Conservation (phyloP, 2,888 invertebrate genomes). For the Temnothorax unifasciatus region DNA sequence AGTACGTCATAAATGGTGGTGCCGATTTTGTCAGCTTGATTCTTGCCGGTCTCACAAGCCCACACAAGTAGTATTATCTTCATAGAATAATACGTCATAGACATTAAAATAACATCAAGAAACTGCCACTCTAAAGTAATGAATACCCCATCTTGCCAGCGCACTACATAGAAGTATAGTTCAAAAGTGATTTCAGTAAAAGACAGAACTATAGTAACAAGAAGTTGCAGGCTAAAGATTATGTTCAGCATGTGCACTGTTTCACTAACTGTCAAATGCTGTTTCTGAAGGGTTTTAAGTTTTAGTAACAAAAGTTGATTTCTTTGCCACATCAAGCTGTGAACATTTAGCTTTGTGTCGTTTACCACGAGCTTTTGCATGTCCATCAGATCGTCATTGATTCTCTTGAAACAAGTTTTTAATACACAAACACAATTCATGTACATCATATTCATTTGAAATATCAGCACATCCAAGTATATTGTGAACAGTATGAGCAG, state of each 20-base stretch:
- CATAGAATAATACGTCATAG: background rate
- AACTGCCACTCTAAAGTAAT: background rate
- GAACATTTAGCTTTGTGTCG: background rate
- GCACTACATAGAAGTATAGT: background rate
- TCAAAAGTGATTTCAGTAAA: background rate
- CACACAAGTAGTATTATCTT: background rate
- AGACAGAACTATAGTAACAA: background rate
- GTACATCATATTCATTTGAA: background rate
- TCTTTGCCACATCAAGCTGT: background rate
- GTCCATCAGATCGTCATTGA: background rate
- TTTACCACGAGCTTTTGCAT: background rate
- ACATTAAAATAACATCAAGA: background rate
- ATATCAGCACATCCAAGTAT: background rate
- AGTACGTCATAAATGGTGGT: background rate
- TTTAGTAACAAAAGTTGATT: background rate
- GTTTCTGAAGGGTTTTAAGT: background rate
- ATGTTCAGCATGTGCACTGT: background rate
- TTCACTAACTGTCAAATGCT: background rate
- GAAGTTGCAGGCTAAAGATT: background rate
- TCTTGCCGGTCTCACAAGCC: background rate
- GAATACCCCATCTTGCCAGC: background rate
- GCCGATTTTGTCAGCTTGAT: background rate
- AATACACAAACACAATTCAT: background rate
- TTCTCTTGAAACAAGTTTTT: background rate
- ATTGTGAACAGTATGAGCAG: background rate